Base-by-base conservation (phyloP, 2,113 vertebrate genomes). In the Panurus biarmicus region DNA sequence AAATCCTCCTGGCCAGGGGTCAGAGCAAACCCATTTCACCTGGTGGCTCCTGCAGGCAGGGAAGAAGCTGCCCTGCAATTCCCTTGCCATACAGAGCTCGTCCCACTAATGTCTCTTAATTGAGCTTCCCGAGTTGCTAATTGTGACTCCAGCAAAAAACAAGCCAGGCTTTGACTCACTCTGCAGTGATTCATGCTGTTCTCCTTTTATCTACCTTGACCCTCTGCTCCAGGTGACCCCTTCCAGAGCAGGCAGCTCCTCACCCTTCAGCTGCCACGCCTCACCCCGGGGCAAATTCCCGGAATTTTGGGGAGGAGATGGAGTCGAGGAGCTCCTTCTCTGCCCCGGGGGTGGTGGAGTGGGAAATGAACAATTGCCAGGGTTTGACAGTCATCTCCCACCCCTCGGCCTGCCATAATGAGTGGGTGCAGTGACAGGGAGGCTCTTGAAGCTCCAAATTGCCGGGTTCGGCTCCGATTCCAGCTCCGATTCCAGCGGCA, bases 161-260 rank as follows among this genome's bases (percentile, higher is more conserved):
- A 25, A 80, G 60, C 18, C 1, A 3, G 56, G 28, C 77, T 90
- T 96, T 94, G 94, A 89, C 61, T 96, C 91, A 74, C 53, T 8
- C 79, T 38, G 28, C 81, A 8, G 74, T 87, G 93, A 96, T 87
- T 96, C 89, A 87, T 48, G 56, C 72, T 28, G 21, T 33, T 91
- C 53, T 84, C 57, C 25, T 89, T 72, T 81, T 40, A 53, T 78
- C 91, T 75, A 7, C 81, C 77, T 71, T 10, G 57, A 89, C 89
- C 87, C 84, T 69, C 48, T 36, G 53, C 77, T 94, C 48, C 73
- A 78, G 73, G 84, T 84, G 66, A n/a, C 73, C 24, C 1, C 44
- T 44, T 58, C n/a, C 35, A 22, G 77, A 76, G 26, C 36, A 3
- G 60, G 45, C 65, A 7, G 66, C 71, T 65, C 79, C 29, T 28